Evolutionary conservation across 2,797 vertebrate genomes (phyloP).

Genomic region (Epinephelus malabaricus): DNA sequence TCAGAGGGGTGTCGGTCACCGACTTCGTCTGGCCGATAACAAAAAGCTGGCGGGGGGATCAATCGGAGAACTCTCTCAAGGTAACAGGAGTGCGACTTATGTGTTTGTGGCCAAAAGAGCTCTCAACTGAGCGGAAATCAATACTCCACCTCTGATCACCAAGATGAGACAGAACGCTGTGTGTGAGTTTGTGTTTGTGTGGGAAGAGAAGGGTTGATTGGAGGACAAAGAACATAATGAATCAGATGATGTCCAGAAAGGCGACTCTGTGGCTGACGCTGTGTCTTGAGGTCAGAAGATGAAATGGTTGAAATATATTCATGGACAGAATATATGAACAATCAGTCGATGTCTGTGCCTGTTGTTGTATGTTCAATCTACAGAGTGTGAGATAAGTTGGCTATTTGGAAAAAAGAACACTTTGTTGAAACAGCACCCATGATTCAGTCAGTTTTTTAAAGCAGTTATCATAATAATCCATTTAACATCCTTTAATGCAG

Average conservation of each 20-base stretch:
- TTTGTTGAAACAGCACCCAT: background rate
- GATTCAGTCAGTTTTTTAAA: background rate
- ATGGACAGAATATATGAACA: background rate
- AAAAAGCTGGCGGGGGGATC: constrained; percentile 24
- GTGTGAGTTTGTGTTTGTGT: constrained; percentile 5
- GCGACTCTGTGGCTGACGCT: constrained; percentile 12
- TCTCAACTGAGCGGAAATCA: constrained; percentile 32
- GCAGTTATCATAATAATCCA: background rate
- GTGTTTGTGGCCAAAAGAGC: constrained; percentile 13
- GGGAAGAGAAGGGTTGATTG: background rate
- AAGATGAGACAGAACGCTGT: background rate
- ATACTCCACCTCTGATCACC: constrained; percentile 28
- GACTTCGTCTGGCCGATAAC: constrained; percentile 6
- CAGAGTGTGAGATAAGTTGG: background rate
- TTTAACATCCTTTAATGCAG: background rate
- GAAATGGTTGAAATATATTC: background rate
- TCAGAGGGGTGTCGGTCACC: constrained; percentile 30
- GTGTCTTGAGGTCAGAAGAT: constrained; percentile 17
- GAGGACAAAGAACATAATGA: constrained; percentile 6
- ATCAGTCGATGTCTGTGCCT: background rate
- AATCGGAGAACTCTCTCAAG: constrained; percentile 28
- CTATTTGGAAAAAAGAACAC: constrained; percentile 4
- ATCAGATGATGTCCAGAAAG: constrained; percentile 28
- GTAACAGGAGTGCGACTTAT: constrained; percentile 12
- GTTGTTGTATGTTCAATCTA: background rate